Percentiles rank a stretch among this genome's conserved stretches.
Evolutionary conservation across 2,113 vertebrate genomes (phyloP).

Genomic region (Menidia beryllina): DNA sequence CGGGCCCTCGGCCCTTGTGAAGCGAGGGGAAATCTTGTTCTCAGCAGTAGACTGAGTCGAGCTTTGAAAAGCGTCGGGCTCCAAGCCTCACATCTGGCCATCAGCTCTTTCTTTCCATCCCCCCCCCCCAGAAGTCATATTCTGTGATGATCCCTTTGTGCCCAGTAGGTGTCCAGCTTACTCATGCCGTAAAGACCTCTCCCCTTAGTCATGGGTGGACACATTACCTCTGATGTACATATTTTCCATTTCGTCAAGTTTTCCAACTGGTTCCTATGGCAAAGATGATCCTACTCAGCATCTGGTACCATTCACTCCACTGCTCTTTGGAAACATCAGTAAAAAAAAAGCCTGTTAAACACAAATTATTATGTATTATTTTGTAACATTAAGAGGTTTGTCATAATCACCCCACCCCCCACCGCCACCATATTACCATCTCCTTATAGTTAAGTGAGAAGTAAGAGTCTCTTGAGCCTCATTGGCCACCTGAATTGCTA

Average conservation of each 20-base stretch:
- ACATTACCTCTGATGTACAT: slow-evolving; percentile 55
- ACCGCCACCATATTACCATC: not conserved
- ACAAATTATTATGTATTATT: slow-evolving; percentile 8
- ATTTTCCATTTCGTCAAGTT: slow-evolving; percentile 44
- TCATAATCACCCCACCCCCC: not conserved
- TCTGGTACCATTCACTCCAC: not conserved
- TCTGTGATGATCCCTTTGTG: slow-evolving; percentile 44
- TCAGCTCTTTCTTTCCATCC: slow-evolving; percentile 59
- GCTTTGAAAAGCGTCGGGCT: slow-evolving; percentile 22
- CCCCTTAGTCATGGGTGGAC: slow-evolving; percentile 57
- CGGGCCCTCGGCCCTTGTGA: slow-evolving; percentile 29
- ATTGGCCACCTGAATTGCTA: slow-evolving; percentile 6
- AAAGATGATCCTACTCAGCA: slow-evolving; percentile 13
- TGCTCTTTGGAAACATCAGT: not conserved
- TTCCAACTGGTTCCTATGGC: slow-evolving; percentile 25
- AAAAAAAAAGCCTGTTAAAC: not conserved
- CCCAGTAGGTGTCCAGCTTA: slow-evolving; percentile 51
- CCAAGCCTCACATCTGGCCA: slow-evolving; percentile 67
- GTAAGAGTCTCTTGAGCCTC: not conserved
- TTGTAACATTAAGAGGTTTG: not conserved
- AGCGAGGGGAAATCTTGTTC: slow-evolving; percentile 36
- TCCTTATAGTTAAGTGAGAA: not conserved
- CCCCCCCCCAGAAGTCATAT: slow-evolving; percentile 36
- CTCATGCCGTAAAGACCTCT: slow-evolving; percentile 63
- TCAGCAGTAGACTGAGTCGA: slow-evolving; percentile 24